These are phyloP conservation scores for Alauda arvensis DNA, from an alignment of 2,797 vertebrate genomes.

Conservation along the genomic window DNA sequence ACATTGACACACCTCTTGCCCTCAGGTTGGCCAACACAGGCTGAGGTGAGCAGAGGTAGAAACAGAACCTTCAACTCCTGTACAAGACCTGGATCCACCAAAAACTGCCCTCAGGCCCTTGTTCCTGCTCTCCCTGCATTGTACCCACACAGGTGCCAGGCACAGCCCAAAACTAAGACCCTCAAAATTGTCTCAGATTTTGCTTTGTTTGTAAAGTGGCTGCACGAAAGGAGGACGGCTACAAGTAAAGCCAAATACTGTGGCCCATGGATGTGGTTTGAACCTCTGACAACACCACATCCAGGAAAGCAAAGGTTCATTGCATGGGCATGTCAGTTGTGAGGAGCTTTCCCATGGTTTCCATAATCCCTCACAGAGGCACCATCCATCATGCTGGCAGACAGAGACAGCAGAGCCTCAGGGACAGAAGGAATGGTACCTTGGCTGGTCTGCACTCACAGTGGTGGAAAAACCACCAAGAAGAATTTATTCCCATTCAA, in stretches of 20 bases:
- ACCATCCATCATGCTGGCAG: not conserved
- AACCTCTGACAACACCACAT: not conserved
- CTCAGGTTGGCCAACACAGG: not conserved
- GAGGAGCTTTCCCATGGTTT: constrained; percentile 1
- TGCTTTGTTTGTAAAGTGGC: not conserved
- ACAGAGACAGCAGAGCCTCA: not conserved
- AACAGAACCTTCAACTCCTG: not conserved
- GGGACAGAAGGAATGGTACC: not conserved
- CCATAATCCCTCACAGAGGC: not conserved
- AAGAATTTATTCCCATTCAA: not conserved
- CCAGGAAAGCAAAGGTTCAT: not conserved
- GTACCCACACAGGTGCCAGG: not conserved
- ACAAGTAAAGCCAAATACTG: not conserved
- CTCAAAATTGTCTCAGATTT: not conserved
- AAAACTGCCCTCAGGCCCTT: not conserved
- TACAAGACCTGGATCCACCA: not conserved
- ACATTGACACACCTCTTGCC: not conserved
- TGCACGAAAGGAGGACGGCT: not conserved
- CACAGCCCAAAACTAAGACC: not conserved
- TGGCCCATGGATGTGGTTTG: not conserved
- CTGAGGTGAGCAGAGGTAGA: not conserved
- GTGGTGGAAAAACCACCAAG: not conserved
- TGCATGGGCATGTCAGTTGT: not conserved
- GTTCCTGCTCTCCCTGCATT: not conserved
- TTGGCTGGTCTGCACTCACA: not conserved